phyloP scores from a whole-genome alignment of 2,113 vertebrate genomes.

The Tetraodon nigroviridis region DNA sequence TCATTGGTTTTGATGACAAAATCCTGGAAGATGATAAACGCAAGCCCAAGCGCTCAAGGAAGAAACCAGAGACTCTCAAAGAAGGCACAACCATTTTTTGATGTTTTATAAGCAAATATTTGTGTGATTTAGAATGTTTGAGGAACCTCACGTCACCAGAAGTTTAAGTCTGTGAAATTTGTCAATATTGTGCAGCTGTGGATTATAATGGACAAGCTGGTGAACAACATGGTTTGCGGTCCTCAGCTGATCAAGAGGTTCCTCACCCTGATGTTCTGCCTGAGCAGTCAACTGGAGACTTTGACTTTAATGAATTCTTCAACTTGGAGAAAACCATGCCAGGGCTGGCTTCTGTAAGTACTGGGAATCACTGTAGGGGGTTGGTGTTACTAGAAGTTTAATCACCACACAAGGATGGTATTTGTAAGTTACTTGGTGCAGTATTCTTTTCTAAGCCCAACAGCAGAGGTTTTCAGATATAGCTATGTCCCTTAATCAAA shows the following conservation, averaged over 20 bases:
- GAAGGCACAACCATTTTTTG: conserved; percentile 74
- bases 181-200: conserved; percentile 42
- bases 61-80: conserved; percentile 81
- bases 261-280: conserved; percentile 82
- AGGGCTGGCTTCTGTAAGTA: conserved; percentile 93
- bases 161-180: background rate
- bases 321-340: conserved; percentile 97
- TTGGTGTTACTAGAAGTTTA: conserved; percentile 14
- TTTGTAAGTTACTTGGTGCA: background rate
- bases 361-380: conserved; percentile 48
- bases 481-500: background rate
- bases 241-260: conserved; percentile 89
- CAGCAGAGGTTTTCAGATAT: conserved; percentile 34
- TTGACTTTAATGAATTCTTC: conserved; percentile 99
- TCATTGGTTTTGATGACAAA: conserved; percentile 96
- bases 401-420: conserved; percentile 22
- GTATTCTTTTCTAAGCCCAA: background rate
- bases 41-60: conserved; percentile 82
- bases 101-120: background rate
- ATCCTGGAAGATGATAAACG: conserved; percentile 93
- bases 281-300: conserved; percentile 87
- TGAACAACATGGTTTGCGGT: conserved; percentile 74
- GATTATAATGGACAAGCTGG: conserved; percentile 89
- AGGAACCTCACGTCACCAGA: too few relatives aligned
- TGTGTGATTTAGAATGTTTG: too few relatives aligned